These are phyloP conservation scores for Scytalopus superciliaris DNA, from an alignment of 2,113 vertebrate species.

Conservation along the genomic window DNA sequence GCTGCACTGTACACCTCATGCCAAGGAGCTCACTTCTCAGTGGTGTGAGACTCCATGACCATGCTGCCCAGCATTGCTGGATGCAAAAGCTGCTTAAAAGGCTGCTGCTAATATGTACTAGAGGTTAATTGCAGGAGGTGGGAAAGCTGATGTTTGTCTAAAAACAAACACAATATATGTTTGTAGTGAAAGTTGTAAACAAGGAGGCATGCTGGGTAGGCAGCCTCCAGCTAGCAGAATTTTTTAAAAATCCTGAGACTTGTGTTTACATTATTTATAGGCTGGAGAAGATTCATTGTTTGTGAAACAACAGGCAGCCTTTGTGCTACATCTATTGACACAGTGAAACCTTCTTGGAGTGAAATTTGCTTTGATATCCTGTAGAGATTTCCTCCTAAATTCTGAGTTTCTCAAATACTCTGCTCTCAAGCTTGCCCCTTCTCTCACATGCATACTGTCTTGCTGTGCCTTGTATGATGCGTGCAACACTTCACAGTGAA, in stretches of 20 bases:
- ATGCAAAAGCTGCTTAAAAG: background rate
- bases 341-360: slow-evolving; percentile 3
- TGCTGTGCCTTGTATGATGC: rapidly evolving
- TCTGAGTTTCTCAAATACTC: background rate
- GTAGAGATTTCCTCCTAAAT: background rate
- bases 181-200: slow-evolving; percentile 65
- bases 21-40: background rate
- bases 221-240: slow-evolving; percentile 59
- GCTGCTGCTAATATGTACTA: background rate
- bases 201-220: slow-evolving; percentile 61
- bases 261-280: slow-evolving; percentile 65
- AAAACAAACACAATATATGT: slow-evolving; percentile 32
- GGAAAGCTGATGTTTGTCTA: slow-evolving; percentile 34
- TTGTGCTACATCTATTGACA: slow-evolving; percentile 1
- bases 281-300: slow-evolving; percentile 54
- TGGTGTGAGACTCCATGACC: rapidly evolving
- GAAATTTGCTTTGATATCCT: slow-evolving; percentile 36
- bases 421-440: background rate
- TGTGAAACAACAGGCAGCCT: slow-evolving; percentile 39
- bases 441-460: background rate
- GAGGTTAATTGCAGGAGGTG: slow-evolving; percentile 58
- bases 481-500: background rate
- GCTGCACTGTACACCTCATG: background rate
- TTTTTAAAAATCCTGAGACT: slow-evolving; percentile 38
- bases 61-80: background rate